Evolutionary conservation across 2,888 invertebrate genomes (phyloP), one percentile per base, ranked within the genome.

Genomic region (Chaetogeoica ovagalla): DNA sequence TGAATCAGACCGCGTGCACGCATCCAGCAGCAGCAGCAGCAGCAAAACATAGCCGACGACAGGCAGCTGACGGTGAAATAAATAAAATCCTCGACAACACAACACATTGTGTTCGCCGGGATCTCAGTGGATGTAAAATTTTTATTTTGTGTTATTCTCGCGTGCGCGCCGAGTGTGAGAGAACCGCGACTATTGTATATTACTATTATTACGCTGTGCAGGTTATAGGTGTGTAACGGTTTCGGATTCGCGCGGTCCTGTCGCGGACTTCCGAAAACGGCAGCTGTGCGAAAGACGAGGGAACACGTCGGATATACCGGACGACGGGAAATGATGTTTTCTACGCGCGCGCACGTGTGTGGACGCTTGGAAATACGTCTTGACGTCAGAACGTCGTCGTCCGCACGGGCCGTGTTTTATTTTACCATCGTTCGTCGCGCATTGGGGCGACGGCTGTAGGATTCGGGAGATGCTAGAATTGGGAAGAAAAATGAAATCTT

Each of bases 231-330:
- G 30, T 39, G 70, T 70, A 57, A 70, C 72, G 62, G 60, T 72
- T 37, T 48, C 48, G 66, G 9, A 21, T 19, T 23, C 23, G 21
- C 1, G 8, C n/a, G 17, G 15, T 17, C 52, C 21, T 23, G 17
- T 17, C 68, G 48, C 19, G 57, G 70, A 70, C 70, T 70, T 70
- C 70, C 70, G 57, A 70, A 57, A 39, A 70, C 37, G n/a, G 57
- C 70, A 57, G 57, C 70, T 70, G 70, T n/a, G n/a, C 9, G 23
- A 19, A 52, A 69, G 52, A 52, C 48, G 15, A 8, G 48, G 21
- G 43, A 66, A 21, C 57, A 15, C n/a, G 5, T n/a, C n/a, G n/a
- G 30, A 30, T 30, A 30, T 30, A 57, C 1, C 1, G 8, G 8
- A 30, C 30, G 43, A 43, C 43, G 43, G 43, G 43, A 43, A 7